Evolutionary conservation across 2,797 vertebrate genomes (phyloP).

Genomic region (Sebastes nivosus): DNA sequence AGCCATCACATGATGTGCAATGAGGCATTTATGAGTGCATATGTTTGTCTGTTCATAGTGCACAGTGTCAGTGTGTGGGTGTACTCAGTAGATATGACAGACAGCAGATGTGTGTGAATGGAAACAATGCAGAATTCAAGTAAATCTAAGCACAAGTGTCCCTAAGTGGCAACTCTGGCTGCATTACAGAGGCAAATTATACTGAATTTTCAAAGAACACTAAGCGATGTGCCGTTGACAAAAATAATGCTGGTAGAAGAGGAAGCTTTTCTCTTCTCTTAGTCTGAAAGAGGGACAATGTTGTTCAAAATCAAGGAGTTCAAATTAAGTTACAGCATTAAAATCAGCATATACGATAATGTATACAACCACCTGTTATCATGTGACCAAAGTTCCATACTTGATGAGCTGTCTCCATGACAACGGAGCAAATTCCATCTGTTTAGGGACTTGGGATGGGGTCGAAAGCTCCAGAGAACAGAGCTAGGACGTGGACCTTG

Average conservation of each 20-base stretch:
- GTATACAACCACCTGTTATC: background rate
- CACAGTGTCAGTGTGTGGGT: background rate
- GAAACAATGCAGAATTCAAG: background rate
- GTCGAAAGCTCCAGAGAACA: background rate
- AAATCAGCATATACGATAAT: background rate
- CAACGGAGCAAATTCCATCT: background rate
- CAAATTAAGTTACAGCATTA: background rate
- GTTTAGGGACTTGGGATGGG: background rate
- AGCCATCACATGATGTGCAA: slow-evolving; percentile 26
- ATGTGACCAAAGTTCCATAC: background rate
- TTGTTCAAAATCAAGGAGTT: background rate
- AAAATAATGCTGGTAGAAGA: background rate
- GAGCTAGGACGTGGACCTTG: background rate
- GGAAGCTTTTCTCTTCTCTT: background rate
- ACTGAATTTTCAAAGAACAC: background rate
- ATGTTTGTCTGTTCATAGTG: background rate
- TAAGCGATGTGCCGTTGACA: background rate
- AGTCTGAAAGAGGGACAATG: background rate
- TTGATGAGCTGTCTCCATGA: background rate
- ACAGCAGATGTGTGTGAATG: background rate
- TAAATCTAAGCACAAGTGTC: background rate
- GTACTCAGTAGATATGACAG: background rate
- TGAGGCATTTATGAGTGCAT: slow-evolving; percentile 5
- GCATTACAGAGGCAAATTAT: background rate
- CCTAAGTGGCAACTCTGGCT: background rate